These are phyloP conservation scores for Ariolimax columbianus DNA, from an alignment of 2,888 invertebrate genomes.

Conservation along the genomic window DNA sequence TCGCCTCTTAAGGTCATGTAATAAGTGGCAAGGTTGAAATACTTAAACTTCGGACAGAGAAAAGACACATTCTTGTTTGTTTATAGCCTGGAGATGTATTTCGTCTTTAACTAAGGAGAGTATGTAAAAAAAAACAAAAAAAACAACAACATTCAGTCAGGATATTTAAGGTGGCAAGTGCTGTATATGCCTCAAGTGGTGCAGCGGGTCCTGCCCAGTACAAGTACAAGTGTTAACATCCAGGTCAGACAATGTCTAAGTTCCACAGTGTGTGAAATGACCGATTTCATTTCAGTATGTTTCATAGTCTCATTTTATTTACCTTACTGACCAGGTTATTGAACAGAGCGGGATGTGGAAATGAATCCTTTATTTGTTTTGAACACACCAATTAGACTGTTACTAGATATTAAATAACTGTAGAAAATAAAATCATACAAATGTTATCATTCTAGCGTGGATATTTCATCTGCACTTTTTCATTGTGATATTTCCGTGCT, in stretches of 20 bases:
- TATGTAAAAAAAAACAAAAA: neutral
- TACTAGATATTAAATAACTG: too few relatives aligned
- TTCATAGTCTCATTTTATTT: neutral
- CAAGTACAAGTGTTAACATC: neutral
- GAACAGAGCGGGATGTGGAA: too few relatives aligned
- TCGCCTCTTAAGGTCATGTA: neutral
- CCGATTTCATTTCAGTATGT: neutral
- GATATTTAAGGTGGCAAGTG: conserved; percentile 8
- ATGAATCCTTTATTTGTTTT: too few relatives aligned
- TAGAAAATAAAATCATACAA: too few relatives aligned
- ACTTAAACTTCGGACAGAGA: neutral
- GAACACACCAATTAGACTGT: too few relatives aligned
- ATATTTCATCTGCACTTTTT: too few relatives aligned
- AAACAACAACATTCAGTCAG: neutral
- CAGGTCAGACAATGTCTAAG: neutral
- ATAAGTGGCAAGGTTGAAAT: neutral
- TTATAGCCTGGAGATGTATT: neutral
- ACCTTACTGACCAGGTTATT: too few relatives aligned
- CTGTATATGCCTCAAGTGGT: conserved; percentile 9
- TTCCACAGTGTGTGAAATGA: neutral
- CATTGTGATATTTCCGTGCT: too few relatives aligned
- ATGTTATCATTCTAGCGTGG: too few relatives aligned
- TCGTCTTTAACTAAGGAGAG: neutral
- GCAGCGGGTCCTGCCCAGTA: neutral
- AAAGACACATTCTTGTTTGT: neutral